Evolutionary conservation across 2,888 invertebrate genomes (phyloP), one percentile per base, ranked within the genome.

Genomic region (Entomobrya multifasciata): DNA sequence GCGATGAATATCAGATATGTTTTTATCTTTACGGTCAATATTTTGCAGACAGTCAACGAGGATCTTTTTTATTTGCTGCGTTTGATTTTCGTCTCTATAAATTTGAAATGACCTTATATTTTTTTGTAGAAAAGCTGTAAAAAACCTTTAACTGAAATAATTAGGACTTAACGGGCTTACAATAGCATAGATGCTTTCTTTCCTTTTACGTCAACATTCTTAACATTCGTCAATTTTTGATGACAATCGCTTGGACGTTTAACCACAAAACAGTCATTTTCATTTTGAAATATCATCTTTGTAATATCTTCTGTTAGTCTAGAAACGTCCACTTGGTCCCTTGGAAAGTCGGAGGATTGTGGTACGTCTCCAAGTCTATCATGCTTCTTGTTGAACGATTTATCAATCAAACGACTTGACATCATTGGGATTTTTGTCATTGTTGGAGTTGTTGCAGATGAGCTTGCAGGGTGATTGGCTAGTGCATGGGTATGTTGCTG

Each of bases 11-110:
- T 36, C 36, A 8, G 36, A 4, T 6, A 4, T 8, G 36, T 36
- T 36, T 41, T 76, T 55, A 36, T 57, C 52, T 15, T 11, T 60
- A 10, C 60, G 41, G 10, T 78, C 78, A 15, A 60, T 44, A 62
- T 78, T 78, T 78, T 78, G 78, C 4, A 78, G 62, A 41, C 78
- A 78, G n/a, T 78, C 25, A 0, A 52, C 78, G 5, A 78, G 62
- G 11, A 78, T 62, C 78, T 72, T 74, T 44, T 76, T 74, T 30
- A 83, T 76, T 65, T 83, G 57, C 41, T 22, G 49, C 1, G 83
- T 83, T 52, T 83, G 74, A n/a, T 20, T 27, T 62, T 70, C 70
- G n/a, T 81, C 57, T 25, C 81, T 81, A 41, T 5, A 72, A 72
- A 72, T 22, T 13, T 8, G 1, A 57, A 1, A 11, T 25, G 13